phyloP scores from a whole-genome alignment of 1,140 invertebrate species.

The Pseudomyrmex pallidus region DNA sequence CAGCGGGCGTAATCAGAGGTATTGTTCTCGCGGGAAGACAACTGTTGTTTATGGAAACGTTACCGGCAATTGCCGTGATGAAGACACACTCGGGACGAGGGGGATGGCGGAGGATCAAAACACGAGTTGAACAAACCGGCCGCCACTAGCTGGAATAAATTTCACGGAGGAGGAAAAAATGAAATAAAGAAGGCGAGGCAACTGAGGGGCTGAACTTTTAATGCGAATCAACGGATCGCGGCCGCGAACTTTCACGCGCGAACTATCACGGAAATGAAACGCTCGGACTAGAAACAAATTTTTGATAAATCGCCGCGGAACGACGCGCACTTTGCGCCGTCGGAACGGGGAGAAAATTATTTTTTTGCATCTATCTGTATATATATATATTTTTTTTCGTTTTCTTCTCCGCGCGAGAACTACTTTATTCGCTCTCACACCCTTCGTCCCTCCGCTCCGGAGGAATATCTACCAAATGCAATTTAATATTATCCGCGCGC shows the following conservation, averaged over 20 bases:
- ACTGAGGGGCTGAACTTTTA: conserved; percentile 32
- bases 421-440: background rate
- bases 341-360: conserved; percentile 14
- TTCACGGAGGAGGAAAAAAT: background rate
- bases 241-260: conserved; percentile 41
- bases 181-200: background rate
- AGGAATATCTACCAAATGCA: conserved; percentile 59
- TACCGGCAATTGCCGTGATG: conserved; percentile 26
- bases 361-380: background rate
- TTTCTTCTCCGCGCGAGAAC: background rate
- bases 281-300: conserved; percentile 51
- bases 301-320: conserved; percentile 43
- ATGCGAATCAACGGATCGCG: conserved; percentile 54
- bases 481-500: conserved; percentile 71
- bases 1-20: conserved; percentile 8
- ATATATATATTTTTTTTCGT: background rate
- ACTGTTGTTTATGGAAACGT: conserved; percentile 44
- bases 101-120: background rate
- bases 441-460: background rate
- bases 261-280: conserved; percentile 45
- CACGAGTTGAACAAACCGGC: background rate
- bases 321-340: conserved; percentile 3
- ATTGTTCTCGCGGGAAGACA: background rate
- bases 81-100: background rate
- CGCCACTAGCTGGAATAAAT: conserved; percentile 24